These are phyloP conservation scores for Scaptomyza hsui DNA, from an alignment of 1,140 invertebrate genomes.

Conservation along the genomic window DNA sequence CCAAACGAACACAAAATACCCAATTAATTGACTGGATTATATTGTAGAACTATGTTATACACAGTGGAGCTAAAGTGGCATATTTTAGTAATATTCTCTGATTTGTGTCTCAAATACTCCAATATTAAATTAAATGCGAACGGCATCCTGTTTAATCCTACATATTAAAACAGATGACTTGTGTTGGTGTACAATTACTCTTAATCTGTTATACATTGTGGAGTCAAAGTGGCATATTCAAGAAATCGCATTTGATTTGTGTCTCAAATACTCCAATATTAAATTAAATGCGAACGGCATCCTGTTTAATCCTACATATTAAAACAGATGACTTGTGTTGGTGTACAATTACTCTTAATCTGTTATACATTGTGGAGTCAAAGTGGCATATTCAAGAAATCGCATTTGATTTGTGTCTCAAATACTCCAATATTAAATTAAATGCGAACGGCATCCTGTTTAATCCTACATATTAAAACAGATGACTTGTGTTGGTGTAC, in stretches of 20 bases:
- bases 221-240: slow-evolving; percentile 65
- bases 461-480: slow-evolving; percentile 48
- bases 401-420: slow-evolving; percentile 42
- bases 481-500: slow-evolving; percentile 56
- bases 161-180: slow-evolving; percentile 51
- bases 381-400: slow-evolving; percentile 27
- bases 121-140: slow-evolving; percentile 31
- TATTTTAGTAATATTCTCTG: slow-evolving; percentile 26
- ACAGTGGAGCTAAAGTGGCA: slow-evolving; percentile 54
- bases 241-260: slow-evolving; percentile 9
- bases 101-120: slow-evolving; percentile 63
- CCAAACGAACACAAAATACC: slow-evolving; percentile 5
- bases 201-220: neutral
- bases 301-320: slow-evolving; percentile 41
- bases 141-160: slow-evolving; percentile 46
- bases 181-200: slow-evolving; percentile 37
- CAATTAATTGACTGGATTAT: neutral
- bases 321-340: slow-evolving; percentile 47
- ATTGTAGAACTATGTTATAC: slow-evolving; percentile 24
- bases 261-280: slow-evolving; percentile 68
- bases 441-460: slow-evolving; percentile 60
- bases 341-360: slow-evolving; percentile 11
- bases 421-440: slow-evolving; percentile 56
- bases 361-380: slow-evolving; percentile 14
- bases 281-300: slow-evolving; percentile 46